Conservation (phyloP, 2,113 vertebrate species). For the Lethenteron reissneri region DNA sequence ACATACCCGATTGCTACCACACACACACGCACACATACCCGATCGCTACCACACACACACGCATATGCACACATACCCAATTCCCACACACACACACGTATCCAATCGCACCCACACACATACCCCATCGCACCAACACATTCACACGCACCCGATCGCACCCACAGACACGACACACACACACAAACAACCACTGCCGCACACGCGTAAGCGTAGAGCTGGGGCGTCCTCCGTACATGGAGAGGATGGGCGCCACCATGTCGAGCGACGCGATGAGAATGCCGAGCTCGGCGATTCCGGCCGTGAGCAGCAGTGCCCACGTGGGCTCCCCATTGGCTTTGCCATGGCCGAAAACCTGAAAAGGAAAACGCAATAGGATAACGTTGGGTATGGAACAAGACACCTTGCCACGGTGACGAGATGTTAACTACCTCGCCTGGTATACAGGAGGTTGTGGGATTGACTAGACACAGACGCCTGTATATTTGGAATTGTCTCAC, state of each 20-base stretch:
- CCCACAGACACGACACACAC: neutral
- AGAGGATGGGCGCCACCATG: slow-evolving; percentile 82
- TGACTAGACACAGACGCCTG: too few species aligned
- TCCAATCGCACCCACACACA: neutral
- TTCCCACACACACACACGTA: neutral
- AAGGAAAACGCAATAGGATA: accelerated
- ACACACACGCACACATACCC: neutral
- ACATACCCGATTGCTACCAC: neutral
- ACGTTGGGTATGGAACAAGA: too few species aligned
- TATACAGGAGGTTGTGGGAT: too few species aligned
- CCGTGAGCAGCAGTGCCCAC: slow-evolving; percentile 79
- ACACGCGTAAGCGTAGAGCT: neutral
- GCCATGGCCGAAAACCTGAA: slow-evolving; percentile 76
- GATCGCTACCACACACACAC: neutral
- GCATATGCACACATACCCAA: neutral
- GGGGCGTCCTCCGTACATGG: slow-evolving; percentile 40
- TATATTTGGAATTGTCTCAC: too few species aligned
- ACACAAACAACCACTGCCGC: neutral
- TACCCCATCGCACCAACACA: neutral
- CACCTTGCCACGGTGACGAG: too few species aligned
- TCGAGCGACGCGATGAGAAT: slow-evolving; percentile 94
- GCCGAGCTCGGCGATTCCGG: slow-evolving; percentile 83
- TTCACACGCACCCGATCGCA: neutral
- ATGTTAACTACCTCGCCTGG: too few species aligned
- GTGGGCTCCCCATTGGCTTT: slow-evolving; percentile 94